These are phyloP conservation scores for Cynopterus sphinx DNA, from an alignment of 2,797 vertebrate genomes.

Conservation along the genomic window DNA sequence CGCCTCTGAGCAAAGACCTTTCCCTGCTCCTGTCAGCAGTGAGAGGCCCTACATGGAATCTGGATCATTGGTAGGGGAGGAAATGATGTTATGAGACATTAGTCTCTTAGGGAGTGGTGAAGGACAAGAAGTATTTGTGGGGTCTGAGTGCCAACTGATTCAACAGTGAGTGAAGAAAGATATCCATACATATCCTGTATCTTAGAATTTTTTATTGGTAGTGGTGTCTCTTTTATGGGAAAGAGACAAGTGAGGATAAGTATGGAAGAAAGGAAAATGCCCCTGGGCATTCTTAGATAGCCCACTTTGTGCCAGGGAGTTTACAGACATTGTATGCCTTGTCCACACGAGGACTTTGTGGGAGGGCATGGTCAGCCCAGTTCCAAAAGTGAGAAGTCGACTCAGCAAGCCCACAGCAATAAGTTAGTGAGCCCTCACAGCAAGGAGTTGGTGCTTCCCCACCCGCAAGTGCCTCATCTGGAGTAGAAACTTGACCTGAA, in stretches of 20 bases:
- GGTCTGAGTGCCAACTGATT: not conserved
- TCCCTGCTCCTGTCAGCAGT: not conserved
- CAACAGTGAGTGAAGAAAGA: not conserved
- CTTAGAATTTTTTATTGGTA: not conserved
- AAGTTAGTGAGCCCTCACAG: accelerated
- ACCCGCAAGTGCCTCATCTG: not conserved
- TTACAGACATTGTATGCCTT: not conserved
- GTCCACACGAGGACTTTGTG: not conserved
- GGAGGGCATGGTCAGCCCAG: not conserved
- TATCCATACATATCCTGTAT: accelerated
- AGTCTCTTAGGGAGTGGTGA: not conserved
- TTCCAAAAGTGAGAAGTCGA: not conserved
- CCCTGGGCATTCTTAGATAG: not conserved
- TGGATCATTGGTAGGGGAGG: not conserved
- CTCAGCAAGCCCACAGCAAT: not conserved
- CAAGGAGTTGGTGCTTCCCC: not conserved
- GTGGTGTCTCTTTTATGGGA: not conserved
- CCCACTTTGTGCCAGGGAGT: not conserved
- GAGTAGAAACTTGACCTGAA: not conserved
- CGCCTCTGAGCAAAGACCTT: not conserved
- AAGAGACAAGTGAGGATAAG: not conserved
- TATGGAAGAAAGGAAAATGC: not conserved
- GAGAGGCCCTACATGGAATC: not conserved
- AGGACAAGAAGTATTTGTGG: not conserved
- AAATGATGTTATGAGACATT: not conserved